Percentiles rank a stretch among this genome's conserved stretches.
phyloP scores from a whole-genome alignment of 2,797 vertebrate genomes.

The Orestias chungarensis region DNA sequence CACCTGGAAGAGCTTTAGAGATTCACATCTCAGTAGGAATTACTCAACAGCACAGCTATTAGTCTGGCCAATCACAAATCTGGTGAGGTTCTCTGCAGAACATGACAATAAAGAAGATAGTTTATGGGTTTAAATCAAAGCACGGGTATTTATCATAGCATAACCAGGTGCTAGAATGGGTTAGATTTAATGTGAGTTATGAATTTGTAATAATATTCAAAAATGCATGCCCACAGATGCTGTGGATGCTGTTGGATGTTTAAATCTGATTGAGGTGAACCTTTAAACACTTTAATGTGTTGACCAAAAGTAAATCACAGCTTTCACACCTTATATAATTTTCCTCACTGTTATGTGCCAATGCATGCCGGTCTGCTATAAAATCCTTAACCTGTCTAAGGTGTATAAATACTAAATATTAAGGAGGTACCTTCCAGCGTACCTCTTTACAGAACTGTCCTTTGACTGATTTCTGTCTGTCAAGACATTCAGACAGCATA shows the following conservation, averaged over 20 bases:
- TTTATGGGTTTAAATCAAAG: not conserved
- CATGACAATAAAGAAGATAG: too few species aligned
- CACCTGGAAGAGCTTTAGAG: too few species aligned
- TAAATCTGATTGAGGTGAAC: not conserved
- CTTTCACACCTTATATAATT: not conserved
- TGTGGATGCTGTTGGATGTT: not conserved
- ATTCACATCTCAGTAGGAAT: too few species aligned
- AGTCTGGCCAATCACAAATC: not conserved
- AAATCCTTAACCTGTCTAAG: not conserved
- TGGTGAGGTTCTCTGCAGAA: too few species aligned
- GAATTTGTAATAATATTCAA: not conserved
- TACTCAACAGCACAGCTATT: not conserved
- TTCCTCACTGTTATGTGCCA: not conserved
- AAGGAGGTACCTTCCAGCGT: not conserved
- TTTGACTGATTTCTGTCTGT: slow-evolving; percentile 47
- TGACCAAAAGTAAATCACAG: not conserved
- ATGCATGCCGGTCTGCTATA: not conserved
- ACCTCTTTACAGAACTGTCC: slow-evolving; percentile 6
- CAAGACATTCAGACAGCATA: slow-evolving; percentile 28
- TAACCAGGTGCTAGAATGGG: not conserved
- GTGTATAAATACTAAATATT: slow-evolving; percentile 1
- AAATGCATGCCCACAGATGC: not conserved
- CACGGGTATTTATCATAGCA: not conserved
- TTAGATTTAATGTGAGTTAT: not conserved
- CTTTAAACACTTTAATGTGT: not conserved